Conservation (phyloP, 2,113 vertebrate genomes). For the Hyla sarda region DNA sequence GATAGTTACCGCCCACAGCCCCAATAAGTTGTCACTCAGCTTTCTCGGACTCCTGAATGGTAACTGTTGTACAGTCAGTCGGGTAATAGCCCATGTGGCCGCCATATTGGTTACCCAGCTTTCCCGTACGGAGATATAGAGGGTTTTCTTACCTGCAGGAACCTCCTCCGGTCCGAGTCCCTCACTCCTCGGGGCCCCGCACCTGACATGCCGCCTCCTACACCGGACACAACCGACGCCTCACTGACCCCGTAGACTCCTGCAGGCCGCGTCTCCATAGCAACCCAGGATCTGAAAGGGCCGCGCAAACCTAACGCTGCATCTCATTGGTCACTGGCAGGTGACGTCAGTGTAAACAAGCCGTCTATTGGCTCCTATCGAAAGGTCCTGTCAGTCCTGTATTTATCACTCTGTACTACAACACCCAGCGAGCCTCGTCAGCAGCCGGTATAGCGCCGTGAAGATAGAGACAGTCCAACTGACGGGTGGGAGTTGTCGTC, state of each 20-base stretch:
- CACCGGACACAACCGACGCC: no score
- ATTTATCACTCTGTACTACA: background rate
- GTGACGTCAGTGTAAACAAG: background rate
- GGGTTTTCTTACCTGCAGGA: slow-evolving; percentile 68
- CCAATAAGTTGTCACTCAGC: no score
- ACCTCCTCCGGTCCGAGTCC: slow-evolving; percentile 59
- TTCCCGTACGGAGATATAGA: no score
- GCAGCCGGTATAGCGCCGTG: background rate
- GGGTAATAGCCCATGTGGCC: no score
- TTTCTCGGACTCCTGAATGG: background rate
- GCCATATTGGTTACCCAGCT: no score
- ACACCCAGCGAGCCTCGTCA: background rate
- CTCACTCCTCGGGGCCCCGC: slow-evolving; percentile 1
- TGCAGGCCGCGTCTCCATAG: slow-evolving; percentile 9
- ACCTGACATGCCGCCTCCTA: slow-evolving; percentile 34
- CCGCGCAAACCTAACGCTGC: background rate
- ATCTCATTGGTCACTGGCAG: background rate
- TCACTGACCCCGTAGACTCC: no score
- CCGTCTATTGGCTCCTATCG: background rate
- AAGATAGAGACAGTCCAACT: background rate
- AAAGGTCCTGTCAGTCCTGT: background rate
- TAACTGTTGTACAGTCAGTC: background rate
- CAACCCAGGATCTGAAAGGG: background rate
- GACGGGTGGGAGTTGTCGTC: background rate
- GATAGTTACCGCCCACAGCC: no score